Conservation (phyloP, 2,888 invertebrate genomes). For the Trichacis sp. region DNA sequence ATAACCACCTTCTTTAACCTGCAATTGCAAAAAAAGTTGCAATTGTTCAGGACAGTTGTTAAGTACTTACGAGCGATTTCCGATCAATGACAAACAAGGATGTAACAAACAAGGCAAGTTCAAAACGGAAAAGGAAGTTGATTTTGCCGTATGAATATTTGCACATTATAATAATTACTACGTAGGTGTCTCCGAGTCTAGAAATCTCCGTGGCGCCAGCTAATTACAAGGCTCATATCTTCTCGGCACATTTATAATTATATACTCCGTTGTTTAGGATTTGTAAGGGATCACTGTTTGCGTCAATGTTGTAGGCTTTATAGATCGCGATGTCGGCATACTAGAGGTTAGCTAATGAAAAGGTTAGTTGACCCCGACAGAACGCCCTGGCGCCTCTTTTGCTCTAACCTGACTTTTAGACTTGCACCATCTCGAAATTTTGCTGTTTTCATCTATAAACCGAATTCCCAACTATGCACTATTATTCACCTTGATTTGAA, state of each 20-base stretch:
- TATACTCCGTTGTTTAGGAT: conserved; percentile 55
- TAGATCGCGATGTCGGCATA: conserved; percentile 56
- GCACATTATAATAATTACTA: conserved; percentile 59
- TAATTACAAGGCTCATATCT: conserved; percentile 66
- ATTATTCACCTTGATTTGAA: too few relatives aligned
- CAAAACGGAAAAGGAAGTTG: background rate
- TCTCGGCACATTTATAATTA: conserved; percentile 65
- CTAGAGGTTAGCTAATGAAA: conserved; percentile 67
- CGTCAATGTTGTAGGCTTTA: conserved; percentile 66
- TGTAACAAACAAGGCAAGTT: background rate
- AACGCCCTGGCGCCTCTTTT: conserved; percentile 68
- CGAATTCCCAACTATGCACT: too few relatives aligned
- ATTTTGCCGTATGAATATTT: conserved; percentile 1
- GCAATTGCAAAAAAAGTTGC: too few relatives aligned
- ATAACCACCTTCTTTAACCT: conserved; percentile 1
- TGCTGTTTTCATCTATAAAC: background rate
- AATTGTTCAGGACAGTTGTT: background rate
- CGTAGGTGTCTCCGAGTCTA: conserved; percentile 66
- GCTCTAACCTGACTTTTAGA: conserved; percentile 31
- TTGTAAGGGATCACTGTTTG: conserved; percentile 51
- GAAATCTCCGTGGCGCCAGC: conserved; percentile 64
- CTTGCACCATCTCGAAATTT: background rate
- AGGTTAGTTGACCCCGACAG: conserved; percentile 68
- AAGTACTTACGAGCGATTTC: background rate
- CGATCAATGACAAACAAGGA: background rate